These are phyloP conservation scores for Itoplectis maculator DNA, from an alignment of 2,888 invertebrate species.

Conservation along the genomic window DNA sequence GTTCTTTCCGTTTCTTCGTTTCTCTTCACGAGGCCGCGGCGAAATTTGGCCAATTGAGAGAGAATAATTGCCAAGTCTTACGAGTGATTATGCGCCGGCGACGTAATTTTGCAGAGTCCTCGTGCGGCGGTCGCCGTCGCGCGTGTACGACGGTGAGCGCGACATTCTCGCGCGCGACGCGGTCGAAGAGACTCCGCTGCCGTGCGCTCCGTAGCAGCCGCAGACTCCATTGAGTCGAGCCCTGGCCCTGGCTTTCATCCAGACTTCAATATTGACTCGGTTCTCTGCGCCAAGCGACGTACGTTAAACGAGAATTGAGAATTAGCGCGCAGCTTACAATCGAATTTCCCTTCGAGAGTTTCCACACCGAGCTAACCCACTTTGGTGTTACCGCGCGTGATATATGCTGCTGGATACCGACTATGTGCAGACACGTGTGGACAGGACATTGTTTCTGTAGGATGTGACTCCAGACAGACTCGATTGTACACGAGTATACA, in stretches of 20 bases:
- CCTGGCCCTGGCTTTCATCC: slow-evolving; percentile 63
- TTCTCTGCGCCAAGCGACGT: slow-evolving; percentile 28
- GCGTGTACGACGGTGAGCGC: neutral
- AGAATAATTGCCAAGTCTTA: slow-evolving; percentile 52
- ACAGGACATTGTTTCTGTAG: neutral
- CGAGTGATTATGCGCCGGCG: slow-evolving; percentile 23
- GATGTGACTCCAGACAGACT: too few species aligned
- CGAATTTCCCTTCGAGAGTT: slow-evolving; percentile 38
- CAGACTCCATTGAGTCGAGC: slow-evolving; percentile 52
- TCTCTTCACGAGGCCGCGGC: neutral
- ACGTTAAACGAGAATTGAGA: slow-evolving; percentile 63
- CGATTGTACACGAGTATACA: too few species aligned
- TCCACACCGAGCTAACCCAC: slow-evolving; percentile 36
- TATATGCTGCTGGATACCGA: too few species aligned
- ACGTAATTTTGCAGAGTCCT: slow-evolving; percentile 31
- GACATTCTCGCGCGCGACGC: neutral
- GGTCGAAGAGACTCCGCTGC: slow-evolving; percentile 24
- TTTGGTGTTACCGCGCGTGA: slow-evolving; percentile 10
- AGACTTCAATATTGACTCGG: slow-evolving; percentile 65
- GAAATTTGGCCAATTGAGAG: slow-evolving; percentile 39
- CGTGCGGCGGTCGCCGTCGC: too few species aligned
- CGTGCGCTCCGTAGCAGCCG: slow-evolving; percentile 5
- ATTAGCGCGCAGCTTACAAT: slow-evolving; percentile 56
- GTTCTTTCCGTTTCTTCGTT: neutral
- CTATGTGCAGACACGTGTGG: neutral